Evolutionary conservation across 92 coral and sea anemone species (phyloP).

Genomic region (Umimayanthus kanabou): DNA sequence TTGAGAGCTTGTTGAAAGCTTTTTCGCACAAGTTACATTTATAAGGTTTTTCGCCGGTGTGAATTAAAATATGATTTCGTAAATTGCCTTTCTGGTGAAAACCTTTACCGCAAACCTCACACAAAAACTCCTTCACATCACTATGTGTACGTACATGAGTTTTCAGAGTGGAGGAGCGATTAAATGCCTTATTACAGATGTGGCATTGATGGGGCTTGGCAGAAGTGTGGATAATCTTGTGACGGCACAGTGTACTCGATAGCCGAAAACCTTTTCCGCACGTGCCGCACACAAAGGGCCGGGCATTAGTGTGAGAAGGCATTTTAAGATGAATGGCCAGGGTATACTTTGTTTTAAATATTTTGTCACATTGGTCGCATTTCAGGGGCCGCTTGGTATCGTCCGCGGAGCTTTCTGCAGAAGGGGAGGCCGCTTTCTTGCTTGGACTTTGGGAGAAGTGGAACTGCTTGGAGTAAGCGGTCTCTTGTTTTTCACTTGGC

Average conservation of each 20-base stretch:
- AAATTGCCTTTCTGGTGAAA: constrained; percentile 92
- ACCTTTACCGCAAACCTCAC: constrained; percentile 83
- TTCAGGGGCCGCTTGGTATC: constrained; percentile 59
- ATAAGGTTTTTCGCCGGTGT: constrained; percentile 89
- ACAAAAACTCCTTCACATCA: constrained; percentile 76
- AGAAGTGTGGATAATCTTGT: constrained; percentile 86
- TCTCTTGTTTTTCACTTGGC: not conserved
- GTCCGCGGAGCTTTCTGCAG: constrained; percentile 37
- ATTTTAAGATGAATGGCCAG: constrained; percentile 83
- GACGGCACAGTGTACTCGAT: constrained; percentile 87
- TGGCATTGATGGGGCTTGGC: constrained; percentile 85
- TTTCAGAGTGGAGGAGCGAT: constrained; percentile 85
- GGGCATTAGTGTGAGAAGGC: constrained; percentile 86
- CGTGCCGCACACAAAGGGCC: constrained; percentile 84
- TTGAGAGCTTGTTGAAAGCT: constrained; percentile 88
- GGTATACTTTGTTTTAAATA: constrained; percentile 88
- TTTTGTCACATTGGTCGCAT: constrained; percentile 86
- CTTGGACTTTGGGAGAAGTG: not conserved
- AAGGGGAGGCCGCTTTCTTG: not conserved
- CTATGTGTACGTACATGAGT: constrained; percentile 89
- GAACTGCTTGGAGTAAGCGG: not conserved
- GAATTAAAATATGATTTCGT: constrained; percentile 81
- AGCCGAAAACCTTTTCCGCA: constrained; percentile 90
- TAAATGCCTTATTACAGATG: constrained; percentile 82
- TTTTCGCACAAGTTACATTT: constrained; percentile 79